phyloP scores from a whole-genome alignment of 1,140 invertebrate species.

The Araneus ventricosus region DNA sequence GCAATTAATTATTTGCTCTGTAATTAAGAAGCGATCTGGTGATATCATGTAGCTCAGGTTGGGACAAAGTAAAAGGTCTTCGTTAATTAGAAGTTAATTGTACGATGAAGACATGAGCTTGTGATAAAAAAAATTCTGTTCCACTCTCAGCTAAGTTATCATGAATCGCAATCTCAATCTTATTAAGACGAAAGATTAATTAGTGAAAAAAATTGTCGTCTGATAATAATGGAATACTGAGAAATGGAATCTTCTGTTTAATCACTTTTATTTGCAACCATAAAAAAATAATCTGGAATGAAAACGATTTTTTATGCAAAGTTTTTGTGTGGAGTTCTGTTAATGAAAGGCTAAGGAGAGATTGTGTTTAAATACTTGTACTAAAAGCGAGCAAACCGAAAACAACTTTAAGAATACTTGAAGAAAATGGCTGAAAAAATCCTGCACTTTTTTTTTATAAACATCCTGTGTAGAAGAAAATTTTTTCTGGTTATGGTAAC shows the following conservation, averaged over 20 bases:
- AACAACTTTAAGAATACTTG: too few relatives aligned
- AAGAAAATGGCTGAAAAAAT: too few relatives aligned
- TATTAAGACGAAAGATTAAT: neutral
- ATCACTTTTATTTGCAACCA: neutral
- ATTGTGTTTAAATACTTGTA: too few relatives aligned
- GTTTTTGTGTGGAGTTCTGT: too few relatives aligned
- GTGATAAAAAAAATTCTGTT: neutral
- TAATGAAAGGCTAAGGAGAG: too few relatives aligned
- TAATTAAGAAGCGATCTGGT: neutral
- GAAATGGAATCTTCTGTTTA: neutral
- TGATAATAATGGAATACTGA: neutral
- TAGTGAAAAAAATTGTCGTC: neutral
- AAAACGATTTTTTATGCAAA: neutral
- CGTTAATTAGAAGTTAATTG: constrained; percentile 26
- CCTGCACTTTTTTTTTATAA: too few relatives aligned
- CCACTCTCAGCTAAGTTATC: neutral
- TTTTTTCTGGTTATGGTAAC: too few relatives aligned
- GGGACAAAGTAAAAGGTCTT: neutral
- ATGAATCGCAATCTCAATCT: neutral
- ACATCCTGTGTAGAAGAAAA: too few relatives aligned
- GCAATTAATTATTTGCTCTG: neutral
- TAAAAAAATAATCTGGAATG: neutral
- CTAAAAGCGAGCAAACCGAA: too few relatives aligned
- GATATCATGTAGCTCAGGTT: neutral
- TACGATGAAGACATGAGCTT: neutral